Percentiles rank a stretch among this genome's conserved stretches.
phyloP scores from a whole-genome alignment of 2,888 invertebrate species.

The Itoplectis maculator region DNA sequence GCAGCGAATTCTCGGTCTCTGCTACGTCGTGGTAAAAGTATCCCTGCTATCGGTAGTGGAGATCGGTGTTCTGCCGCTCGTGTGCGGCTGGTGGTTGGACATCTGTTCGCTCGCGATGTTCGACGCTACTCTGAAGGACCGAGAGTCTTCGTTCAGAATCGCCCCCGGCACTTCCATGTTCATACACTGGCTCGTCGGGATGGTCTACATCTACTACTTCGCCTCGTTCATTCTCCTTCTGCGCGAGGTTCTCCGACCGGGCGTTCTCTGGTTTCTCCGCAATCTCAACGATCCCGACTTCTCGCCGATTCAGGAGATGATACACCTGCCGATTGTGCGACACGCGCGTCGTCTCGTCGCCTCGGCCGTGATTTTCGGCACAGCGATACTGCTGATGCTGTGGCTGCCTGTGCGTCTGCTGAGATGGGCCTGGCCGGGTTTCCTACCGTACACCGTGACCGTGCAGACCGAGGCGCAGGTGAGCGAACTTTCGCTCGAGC shows the following conservation, averaged over 20 bases:
- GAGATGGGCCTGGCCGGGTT: slow-evolving; percentile 92
- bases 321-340: slow-evolving; percentile 96
- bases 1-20: slow-evolving; percentile 94
- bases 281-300: slow-evolving; percentile 99
- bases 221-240: slow-evolving; percentile 97
- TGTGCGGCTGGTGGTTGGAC: slow-evolving; percentile 99
- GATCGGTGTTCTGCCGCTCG: slow-evolving; percentile 97
- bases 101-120: slow-evolving; percentile 97
- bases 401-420: slow-evolving; percentile 95
- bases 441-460: slow-evolving; percentile 97
- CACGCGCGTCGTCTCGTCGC: slow-evolving; percentile 96
- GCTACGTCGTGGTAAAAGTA: slow-evolving; percentile 96
- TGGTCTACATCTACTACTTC: slow-evolving; percentile 99
- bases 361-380: slow-evolving; percentile 98
- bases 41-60: slow-evolving; percentile 98
- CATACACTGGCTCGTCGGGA: slow-evolving; percentile 99
- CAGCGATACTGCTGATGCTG: slow-evolving; percentile 97
- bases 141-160: slow-evolving; percentile 94
- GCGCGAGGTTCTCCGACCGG: slow-evolving; percentile 97
- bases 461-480: slow-evolving; percentile 92
- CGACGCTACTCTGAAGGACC: slow-evolving; percentile 94
- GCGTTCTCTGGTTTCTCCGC: slow-evolving; percentile 98
- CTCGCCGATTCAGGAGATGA: slow-evolving; percentile 99
- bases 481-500: slow-evolving; percentile 96
- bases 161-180: slow-evolving; percentile 99